These are phyloP conservation scores for Ataeniobius toweri DNA, from an alignment of 2,797 vertebrate genomes.

Conservation along the genomic window DNA sequence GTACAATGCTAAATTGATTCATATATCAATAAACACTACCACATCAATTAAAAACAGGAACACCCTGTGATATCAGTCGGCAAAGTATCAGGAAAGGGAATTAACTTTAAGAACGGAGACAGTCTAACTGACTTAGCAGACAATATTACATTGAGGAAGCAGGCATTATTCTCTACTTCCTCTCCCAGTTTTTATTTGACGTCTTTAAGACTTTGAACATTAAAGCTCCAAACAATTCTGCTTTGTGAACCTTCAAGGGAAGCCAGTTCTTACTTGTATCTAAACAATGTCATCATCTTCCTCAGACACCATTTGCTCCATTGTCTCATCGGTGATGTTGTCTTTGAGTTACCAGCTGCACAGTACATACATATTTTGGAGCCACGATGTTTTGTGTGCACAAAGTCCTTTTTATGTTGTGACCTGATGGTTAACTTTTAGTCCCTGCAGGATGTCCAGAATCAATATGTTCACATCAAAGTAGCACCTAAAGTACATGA, in stretches of 20 bases:
- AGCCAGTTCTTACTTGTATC: constrained; percentile 37
- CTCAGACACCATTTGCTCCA: constrained; percentile 46
- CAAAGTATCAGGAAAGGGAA: constrained; percentile 54
- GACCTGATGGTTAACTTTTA: neutral
- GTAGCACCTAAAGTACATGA: neutral
- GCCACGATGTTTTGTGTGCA: neutral
- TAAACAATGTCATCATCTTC: constrained; percentile 60
- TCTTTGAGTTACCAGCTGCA: constrained; percentile 19
- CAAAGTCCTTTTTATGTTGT: constrained; percentile 19
- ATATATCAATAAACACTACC: neutral
- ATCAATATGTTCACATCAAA: neutral
- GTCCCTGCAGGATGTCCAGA: constrained; percentile 18
- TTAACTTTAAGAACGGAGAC: constrained; percentile 46
- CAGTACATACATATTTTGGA: constrained; percentile 22
- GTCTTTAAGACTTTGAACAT: constrained; percentile 57
- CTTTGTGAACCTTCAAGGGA: constrained; percentile 39
- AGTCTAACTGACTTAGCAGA: constrained; percentile 40
- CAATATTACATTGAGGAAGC: constrained; percentile 69
- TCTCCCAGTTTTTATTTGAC: constrained; percentile 41
- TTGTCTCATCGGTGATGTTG: constrained; percentile 46
- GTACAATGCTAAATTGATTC: neutral
- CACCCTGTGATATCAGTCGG: constrained; percentile 19
- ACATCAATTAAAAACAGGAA: constrained; percentile 22
- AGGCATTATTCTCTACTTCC: constrained; percentile 71
- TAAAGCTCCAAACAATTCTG: constrained; percentile 28